Percentiles rank a stretch among this genome's conserved stretches.
These are phyloP conservation scores for Drosophila navojoa DNA, from an alignment of 1,140 invertebrate genomes.

Conservation along the genomic window DNA sequence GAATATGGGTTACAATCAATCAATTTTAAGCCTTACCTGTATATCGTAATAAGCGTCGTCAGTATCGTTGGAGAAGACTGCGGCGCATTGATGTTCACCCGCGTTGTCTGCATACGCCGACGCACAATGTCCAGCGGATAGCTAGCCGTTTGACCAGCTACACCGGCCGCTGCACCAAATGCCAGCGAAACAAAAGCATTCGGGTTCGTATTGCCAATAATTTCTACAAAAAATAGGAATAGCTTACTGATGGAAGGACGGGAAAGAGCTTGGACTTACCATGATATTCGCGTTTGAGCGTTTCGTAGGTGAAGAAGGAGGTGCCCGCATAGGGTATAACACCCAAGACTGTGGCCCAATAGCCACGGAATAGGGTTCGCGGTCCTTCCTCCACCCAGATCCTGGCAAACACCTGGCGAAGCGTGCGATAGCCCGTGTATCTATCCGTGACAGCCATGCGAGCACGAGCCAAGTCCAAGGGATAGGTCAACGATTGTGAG, in stretches of 20 bases:
- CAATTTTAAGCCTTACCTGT: constrained; percentile 51
- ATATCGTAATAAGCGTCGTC: constrained; percentile 74
- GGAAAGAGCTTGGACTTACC: constrained; percentile 85
- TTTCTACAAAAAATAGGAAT: constrained; percentile 50
- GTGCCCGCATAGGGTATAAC: constrained; percentile 98
- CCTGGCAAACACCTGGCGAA: constrained; percentile 91
- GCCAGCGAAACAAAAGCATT: constrained; percentile 88
- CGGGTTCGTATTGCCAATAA: constrained; percentile 83
- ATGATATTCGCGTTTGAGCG: constrained; percentile 92
- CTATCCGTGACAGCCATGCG: constrained; percentile 97
- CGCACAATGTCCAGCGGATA: constrained; percentile 89
- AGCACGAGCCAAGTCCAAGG: constrained; percentile 97
- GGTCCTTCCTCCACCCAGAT: constrained; percentile 93
- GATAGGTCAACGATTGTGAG: constrained; percentile 97
- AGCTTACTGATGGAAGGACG: not conserved
- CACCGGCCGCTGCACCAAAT: constrained; percentile 96
- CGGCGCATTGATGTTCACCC: constrained; percentile 47
- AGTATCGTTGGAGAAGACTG: constrained; percentile 68
- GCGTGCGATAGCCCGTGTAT: constrained; percentile 85
- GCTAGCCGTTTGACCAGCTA: constrained; percentile 96
- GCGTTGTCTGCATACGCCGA: constrained; percentile 82
- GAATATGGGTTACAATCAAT: not conserved
- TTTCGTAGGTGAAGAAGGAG: constrained; percentile 99
- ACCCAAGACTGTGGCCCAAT: constrained; percentile 95
- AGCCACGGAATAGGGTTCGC: constrained; percentile 92